These are phyloP conservation scores for Pollenia labialis DNA, from an alignment of 2,888 invertebrate species.

Conservation along the genomic window DNA sequence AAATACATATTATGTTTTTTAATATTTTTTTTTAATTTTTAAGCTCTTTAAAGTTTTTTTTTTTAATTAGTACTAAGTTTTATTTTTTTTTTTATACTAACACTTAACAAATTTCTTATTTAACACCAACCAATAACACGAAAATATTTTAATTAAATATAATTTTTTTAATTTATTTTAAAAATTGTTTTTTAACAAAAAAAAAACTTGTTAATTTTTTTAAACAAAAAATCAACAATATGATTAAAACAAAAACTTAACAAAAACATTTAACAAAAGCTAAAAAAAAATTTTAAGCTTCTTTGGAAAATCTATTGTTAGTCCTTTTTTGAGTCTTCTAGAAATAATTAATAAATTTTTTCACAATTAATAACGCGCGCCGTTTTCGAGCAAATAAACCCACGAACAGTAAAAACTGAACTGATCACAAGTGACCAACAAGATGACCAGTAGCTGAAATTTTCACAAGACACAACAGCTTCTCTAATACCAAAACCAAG, in stretches of 20 bases:
- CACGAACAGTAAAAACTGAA: slow-evolving; percentile 67
- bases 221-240: slow-evolving; percentile 45
- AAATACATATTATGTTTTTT: too few relatives aligned
- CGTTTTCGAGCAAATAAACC: slow-evolving; percentile 58
- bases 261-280: slow-evolving; percentile 68
- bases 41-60: not conserved
- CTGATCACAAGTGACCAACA: slow-evolving; percentile 72
- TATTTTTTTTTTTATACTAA: slow-evolving; percentile 58
- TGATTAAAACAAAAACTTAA: slow-evolving; percentile 70
- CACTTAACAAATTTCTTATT: slow-evolving; percentile 63
- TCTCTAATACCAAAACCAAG: not conserved
- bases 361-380: slow-evolving; percentile 34
- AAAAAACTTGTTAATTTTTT: not conserved
- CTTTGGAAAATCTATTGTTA: slow-evolving; percentile 21
- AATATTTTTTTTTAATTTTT: not conserved
- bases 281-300: slow-evolving; percentile 1
- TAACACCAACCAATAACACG: slow-evolving; percentile 28
- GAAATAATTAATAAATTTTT: slow-evolving; percentile 14
- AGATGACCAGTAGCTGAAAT: slow-evolving; percentile 52
- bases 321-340: slow-evolving; percentile 20
- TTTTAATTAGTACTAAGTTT: not conserved
- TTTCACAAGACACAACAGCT: slow-evolving; percentile 14
- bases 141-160: slow-evolving; percentile 26
- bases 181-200: slow-evolving; percentile 30
- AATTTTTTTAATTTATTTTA: not conserved